These are phyloP conservation scores for Chloroceryle aenea DNA, from an alignment of 2,113 vertebrate species.

Conservation along the genomic window DNA sequence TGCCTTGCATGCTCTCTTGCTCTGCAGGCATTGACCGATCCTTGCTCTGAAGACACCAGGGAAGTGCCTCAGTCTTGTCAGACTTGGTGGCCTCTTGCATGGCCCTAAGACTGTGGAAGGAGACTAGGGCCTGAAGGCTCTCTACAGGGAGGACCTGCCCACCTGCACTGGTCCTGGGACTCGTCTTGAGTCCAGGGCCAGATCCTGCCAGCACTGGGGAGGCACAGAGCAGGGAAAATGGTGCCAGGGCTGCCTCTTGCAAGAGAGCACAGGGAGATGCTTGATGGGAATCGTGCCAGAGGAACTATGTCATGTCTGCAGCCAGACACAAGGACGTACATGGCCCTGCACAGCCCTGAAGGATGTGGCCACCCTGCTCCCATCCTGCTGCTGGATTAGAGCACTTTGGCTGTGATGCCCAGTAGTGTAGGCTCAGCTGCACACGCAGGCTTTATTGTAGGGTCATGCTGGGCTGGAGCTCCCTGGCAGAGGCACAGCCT, in stretches of 20 bases:
- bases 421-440: not conserved
- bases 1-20: fast-evolving
- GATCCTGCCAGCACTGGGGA: not conserved
- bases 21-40: not conserved
- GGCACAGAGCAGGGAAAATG: not conserved
- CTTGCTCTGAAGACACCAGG: constrained; percentile 25
- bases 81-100: fast-evolving
- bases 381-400: not conserved
- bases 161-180: not conserved
- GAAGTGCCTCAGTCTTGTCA: not conserved
- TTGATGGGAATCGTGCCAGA: not conserved
- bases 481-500: not conserved
- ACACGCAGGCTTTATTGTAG: not conserved
- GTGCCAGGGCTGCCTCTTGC: not conserved
- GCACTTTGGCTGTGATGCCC: fast-evolving
- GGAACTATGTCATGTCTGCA: not conserved
- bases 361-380: not conserved
- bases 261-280: not conserved
- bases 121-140: not conserved
- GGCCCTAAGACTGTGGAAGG: not conserved
- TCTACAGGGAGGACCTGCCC: not conserved
- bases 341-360: fast-evolving
- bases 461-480: not conserved
- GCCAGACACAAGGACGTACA: not conserved
- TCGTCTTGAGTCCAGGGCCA: not conserved